These are phyloP conservation scores for Berghia stephanieae DNA, from an alignment of 1,140 invertebrate species.

Conservation along the genomic window DNA sequence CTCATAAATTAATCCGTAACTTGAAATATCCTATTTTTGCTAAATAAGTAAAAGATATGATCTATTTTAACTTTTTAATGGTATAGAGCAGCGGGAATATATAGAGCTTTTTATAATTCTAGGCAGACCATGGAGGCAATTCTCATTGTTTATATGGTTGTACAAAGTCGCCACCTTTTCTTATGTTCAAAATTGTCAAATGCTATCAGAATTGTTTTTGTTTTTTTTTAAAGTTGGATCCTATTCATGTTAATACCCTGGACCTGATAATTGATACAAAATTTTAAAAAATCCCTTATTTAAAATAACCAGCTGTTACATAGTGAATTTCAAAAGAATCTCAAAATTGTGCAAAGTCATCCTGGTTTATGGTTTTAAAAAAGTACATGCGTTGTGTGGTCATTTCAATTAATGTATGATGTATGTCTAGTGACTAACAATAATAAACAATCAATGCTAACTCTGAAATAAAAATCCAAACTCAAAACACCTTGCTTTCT, in stretches of 20 bases:
- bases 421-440: not conserved
- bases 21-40: too few species aligned
- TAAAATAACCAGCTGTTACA: not conserved
- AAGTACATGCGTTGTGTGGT: not conserved
- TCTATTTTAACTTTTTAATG: too few species aligned
- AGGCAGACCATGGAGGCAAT: too few species aligned
- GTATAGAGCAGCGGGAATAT: too few species aligned
- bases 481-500: not conserved
- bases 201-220: too few species aligned
- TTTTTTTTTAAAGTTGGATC: not conserved
- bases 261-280: not conserved
- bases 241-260: not conserved
- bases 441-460: not conserved
- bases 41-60: too few species aligned
- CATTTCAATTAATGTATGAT: not conserved
- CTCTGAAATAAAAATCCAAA: not conserved
- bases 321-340: not conserved
- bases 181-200: too few species aligned
- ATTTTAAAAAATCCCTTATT: not conserved
- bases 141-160: too few species aligned
- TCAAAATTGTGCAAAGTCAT: not conserved
- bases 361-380: not conserved
- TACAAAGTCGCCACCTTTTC: too few species aligned
- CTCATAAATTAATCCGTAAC: too few species aligned
- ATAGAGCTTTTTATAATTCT: too few species aligned